Percentiles rank a stretch among this genome's conserved stretches.
Evolutionary conservation across 2,888 invertebrate species (phyloP).

Genomic region (Dexiosoma caninum): DNA sequence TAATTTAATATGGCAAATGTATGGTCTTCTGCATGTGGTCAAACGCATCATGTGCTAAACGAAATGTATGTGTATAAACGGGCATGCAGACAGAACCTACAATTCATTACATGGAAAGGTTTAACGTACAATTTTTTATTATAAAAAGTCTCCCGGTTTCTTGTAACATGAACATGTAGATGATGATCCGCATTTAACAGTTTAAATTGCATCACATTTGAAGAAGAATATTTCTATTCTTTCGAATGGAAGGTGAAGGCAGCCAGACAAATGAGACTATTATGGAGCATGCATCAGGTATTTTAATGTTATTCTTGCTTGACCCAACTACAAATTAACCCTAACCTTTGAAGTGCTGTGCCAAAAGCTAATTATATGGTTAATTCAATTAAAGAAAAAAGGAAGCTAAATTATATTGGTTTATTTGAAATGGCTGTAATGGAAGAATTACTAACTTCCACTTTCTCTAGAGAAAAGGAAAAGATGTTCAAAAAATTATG

Average conservation of each 20-base stretch:
- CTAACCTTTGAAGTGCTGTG: constrained; percentile 4
- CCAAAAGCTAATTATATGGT: background rate
- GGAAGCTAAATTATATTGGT: background rate
- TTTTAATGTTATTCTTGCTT: constrained; percentile 22
- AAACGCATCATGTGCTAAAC: constrained; percentile 41
- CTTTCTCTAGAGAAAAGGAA: too few relatives aligned
- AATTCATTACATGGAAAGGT: constrained; percentile 10
- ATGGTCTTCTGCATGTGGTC: constrained; percentile 15
- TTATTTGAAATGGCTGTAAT: background rate
- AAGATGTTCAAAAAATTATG: too few relatives aligned
- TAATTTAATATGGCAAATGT: constrained; percentile 27
- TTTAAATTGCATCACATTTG: constrained; percentile 37
- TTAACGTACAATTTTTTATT: constrained; percentile 18
- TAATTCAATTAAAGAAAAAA: background rate
- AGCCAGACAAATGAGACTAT: background rate
- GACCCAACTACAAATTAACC: constrained; percentile 25
- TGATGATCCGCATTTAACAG: constrained; percentile 45
- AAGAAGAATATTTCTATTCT: constrained; percentile 21
- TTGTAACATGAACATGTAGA: background rate
- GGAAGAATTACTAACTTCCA: too few relatives aligned
- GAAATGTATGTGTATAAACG: too few relatives aligned
- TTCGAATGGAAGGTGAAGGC: background rate
- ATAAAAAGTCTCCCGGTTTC: constrained; percentile 44
- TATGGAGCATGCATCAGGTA: background rate
- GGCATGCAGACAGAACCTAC: background rate